Conservation (phyloP, 2,113 vertebrate genomes). For the Rhynchopsitta pachyrhyncha region DNA sequence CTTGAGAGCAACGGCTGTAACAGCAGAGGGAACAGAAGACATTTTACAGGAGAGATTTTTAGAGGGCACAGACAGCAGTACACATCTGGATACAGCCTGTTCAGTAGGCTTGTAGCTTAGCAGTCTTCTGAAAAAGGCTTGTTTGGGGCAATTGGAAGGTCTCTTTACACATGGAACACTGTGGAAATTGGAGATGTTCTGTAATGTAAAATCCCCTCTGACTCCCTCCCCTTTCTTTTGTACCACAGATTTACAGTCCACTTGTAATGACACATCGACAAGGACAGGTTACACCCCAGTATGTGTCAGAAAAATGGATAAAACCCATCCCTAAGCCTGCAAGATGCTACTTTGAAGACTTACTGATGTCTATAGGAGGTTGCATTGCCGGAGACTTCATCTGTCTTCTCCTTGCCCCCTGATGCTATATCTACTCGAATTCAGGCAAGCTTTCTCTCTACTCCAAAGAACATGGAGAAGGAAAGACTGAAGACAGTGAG, state of each 20-base stretch:
- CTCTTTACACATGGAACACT: neutral
- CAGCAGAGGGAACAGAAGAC: neutral
- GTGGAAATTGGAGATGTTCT: neutral
- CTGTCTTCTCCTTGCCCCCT: neutral
- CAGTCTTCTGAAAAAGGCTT: neutral
- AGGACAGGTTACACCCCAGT: neutral
- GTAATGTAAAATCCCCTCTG: neutral
- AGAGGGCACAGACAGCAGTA: neutral
- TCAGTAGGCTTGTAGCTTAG: neutral
- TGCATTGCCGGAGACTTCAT: neutral
- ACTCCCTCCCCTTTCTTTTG: neutral
- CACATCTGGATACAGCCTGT: neutral
- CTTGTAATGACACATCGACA: neutral
- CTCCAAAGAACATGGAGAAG: neutral
- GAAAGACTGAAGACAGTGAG: neutral
- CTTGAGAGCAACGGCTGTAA: fast-evolving
- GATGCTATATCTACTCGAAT: neutral
- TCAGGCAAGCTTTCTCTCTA: neutral
- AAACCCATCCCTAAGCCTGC: neutral
- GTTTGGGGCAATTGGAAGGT: neutral
- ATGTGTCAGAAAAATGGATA: neutral
- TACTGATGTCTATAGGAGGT: neutral
- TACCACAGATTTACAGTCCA: neutral
- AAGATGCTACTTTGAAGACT: neutral
- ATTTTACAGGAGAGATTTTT: neutral